A percentile compares a stretch with the other conserved stretches of the same genome.
Conservation (phyloP, 2,888 invertebrate species). For the Podabrus alpinus region DNA sequence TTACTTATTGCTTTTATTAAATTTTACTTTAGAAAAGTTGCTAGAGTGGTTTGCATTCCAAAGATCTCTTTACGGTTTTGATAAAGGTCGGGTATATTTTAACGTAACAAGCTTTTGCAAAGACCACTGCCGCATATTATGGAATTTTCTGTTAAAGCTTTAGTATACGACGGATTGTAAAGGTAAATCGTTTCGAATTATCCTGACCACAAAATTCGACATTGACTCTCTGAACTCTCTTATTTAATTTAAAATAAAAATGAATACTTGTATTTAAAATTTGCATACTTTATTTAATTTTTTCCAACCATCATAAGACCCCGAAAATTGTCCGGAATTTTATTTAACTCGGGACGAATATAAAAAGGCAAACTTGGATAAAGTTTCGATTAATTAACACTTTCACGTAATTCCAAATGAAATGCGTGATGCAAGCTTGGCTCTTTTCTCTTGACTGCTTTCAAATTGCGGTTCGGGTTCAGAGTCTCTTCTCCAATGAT, state of each 20-base stretch:
- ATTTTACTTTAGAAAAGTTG: conserved; percentile 3
- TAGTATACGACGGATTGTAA: background rate
- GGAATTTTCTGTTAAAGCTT: conserved; percentile 3
- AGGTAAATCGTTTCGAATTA: conserved; percentile 13
- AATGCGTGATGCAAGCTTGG: conserved; percentile 28
- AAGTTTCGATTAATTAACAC: conserved; percentile 32
- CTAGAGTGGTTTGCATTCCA: conserved; percentile 8
- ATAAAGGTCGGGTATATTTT: conserved; percentile 12
- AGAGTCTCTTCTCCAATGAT: conserved; percentile 24
- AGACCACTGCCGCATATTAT: conserved; percentile 5
- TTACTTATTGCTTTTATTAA: background rate
- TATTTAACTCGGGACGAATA: conserved; percentile 19
- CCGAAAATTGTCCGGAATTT: conserved; percentile 12
- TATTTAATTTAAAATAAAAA: conserved; percentile 5
- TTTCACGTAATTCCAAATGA: conserved; percentile 30
- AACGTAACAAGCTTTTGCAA: conserved; percentile 4
- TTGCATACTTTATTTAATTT: conserved; percentile 27
- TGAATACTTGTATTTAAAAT: conserved; percentile 17
- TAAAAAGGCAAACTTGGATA: conserved; percentile 20
- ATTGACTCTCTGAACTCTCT: conserved; percentile 7
- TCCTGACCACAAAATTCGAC: conserved; percentile 15
- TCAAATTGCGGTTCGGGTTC: conserved; percentile 24
- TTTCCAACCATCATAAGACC: conserved; percentile 7
- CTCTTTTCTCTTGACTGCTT: conserved; percentile 23
- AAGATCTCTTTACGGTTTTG: conserved; percentile 15